Base-by-base conservation (phyloP, 1,140 invertebrate genomes). In the Meloidogyne hapla region DNA sequence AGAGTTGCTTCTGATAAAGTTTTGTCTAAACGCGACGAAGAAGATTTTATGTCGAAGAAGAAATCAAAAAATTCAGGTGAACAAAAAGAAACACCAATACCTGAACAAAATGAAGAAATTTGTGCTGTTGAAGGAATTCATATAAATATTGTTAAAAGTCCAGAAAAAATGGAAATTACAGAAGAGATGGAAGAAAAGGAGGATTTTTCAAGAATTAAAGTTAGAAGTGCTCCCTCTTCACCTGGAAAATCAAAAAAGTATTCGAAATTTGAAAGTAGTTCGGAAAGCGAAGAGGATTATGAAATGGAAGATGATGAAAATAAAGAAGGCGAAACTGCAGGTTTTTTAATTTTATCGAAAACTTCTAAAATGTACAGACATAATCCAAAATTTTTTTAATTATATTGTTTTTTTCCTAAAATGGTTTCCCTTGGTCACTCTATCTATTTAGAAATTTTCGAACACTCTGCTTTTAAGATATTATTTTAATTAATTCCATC, bases 191-290 rank as follows among this genome's bases (percentile, higher is more conserved):
- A 48, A 18, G 45, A 48, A 48, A 13, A 48, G 5, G 45, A 48
- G 4, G 15, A 48, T 48, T 5, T 42, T 13, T 13, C 40, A 10
- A 42, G 12, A 42, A 42, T 42, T 13, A 10, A 48, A 0, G 15
- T 18, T 48, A 48, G 45, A 48, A 48, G 45, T 48, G 45, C 13
- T 5, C 45, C 45, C 13, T 48, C 45, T 48, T 18, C 45, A 4
- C 48, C 48, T n/a, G 18, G 18, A 56, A 48, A 48, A 48, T n/a
- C 18, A 56, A 77, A 78, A 66, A 80, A 82, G 42, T 80, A 80
- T 28, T 80, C 78, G 4, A 80, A 80, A 48, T 80, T 80, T 56
- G 78, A 80, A 21, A 77, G 70, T 23, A 81, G 80, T 77, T 80
- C 78, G 5, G 78, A 80, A 65, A 28, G 48, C 6, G 48, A 8